Evolutionary conservation across 1,140 invertebrate genomes (phyloP).

Genomic region (Ceratosolen solmsi): DNA sequence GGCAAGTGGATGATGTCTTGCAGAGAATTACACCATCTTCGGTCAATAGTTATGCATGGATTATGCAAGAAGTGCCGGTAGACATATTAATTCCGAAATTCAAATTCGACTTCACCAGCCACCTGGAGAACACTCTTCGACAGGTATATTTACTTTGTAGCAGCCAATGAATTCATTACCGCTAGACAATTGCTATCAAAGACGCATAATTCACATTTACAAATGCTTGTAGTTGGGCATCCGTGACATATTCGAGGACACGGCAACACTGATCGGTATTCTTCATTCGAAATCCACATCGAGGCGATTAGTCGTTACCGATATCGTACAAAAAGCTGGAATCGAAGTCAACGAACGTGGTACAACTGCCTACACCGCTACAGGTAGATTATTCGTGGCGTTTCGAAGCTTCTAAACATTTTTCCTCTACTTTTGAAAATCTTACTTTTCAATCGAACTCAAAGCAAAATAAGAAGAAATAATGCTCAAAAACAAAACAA

Average conservation of each 20-base stretch:
- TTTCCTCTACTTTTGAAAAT: no score
- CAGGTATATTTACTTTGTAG: slow-evolving; percentile 70
- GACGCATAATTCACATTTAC: background rate
- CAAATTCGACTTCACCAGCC: slow-evolving; percentile 80
- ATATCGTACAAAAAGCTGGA: slow-evolving; percentile 86
- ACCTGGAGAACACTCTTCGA: slow-evolving; percentile 77
- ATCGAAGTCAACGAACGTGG: slow-evolving; percentile 90
- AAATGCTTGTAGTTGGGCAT: slow-evolving; percentile 78
- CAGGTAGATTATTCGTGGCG: no score
- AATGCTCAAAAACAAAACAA: no score
- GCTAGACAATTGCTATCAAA: background rate
- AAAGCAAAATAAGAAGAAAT: no score
- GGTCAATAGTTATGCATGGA: slow-evolving; percentile 74
- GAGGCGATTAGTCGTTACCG: slow-evolving; percentile 78
- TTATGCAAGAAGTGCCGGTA: slow-evolving; percentile 76
- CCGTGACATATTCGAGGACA: slow-evolving; percentile 79
- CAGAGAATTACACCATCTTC: slow-evolving; percentile 74
- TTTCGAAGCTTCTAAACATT: no score
- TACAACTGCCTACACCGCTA: slow-evolving; percentile 83
- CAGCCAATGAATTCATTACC: background rate
- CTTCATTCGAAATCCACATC: slow-evolving; percentile 72
- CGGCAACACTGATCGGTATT: slow-evolving; percentile 80
- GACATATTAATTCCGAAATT: slow-evolving; percentile 84
- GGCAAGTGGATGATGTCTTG: slow-evolving; percentile 77
- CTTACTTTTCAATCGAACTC: no score